Base-by-base conservation (phyloP, 2,888 invertebrate species). In the Drosophila ezoana region DNA sequence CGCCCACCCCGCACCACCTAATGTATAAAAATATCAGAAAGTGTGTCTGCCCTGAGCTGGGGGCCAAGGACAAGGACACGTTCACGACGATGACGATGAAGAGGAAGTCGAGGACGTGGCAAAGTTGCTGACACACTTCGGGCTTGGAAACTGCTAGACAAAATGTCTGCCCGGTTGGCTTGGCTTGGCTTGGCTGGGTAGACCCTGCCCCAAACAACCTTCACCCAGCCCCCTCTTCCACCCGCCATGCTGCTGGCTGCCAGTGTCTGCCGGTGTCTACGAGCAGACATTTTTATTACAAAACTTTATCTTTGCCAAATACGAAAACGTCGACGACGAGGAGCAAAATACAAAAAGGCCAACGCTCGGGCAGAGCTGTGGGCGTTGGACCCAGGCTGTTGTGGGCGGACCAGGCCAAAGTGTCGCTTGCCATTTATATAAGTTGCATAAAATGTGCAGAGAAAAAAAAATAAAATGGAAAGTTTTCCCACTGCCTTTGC, bases 241-340 rank as follows among this genome's bases (percentile, higher is more conserved):
- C 14, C 8, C 28, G n/a, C 16, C 43, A 41, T 43, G 47, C 43
- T 28, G 28, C 54, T 28, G 58, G 45, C 59, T 72, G 64, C 38
- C 77, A 59, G 67, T 51, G 68, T 80, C 70, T 77, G 79, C 71
- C 78, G 72, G 74, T 76, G 75, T 73, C 84, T 82, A 73, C 81
- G 64, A 76, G 72, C 88, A 86, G 86, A 86, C 88, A 89, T 86
- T 86, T 86, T 89, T 89, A 89, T 88, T 86, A 86, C 86, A 86
- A 89, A 86, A 86, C 86, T 86, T 86, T 86, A 86, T 86, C 86
- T 86, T 89, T 86, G 85, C 88, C 89, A 85, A 85, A 89, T 87
- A 85, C 79, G 72, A 77, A 72, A 81, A 69, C 62, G 59, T 64
- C 72, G 64, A 71, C 73, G 65, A 68, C 70, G 54, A 78, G 70